These are phyloP conservation scores for Synaphobranchus kaupii DNA, from an alignment of 2,797 vertebrate species.

Conservation along the genomic window DNA sequence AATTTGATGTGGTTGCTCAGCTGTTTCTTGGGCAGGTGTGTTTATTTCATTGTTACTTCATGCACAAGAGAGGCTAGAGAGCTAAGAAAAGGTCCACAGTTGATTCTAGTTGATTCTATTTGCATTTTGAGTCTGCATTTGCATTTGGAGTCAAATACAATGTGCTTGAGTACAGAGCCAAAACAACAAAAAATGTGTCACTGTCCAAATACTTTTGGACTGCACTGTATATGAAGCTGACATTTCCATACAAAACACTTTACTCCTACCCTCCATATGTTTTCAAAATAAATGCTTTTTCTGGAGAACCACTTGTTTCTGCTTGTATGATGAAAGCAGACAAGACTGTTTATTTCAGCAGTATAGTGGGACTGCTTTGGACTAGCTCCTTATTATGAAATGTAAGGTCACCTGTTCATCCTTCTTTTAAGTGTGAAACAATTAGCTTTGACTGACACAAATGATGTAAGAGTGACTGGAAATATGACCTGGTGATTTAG, in stretches of 20 bases:
- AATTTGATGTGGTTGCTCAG: too few species aligned
- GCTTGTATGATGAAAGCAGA: background rate
- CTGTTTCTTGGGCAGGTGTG: too few species aligned
- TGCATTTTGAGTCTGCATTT: too few species aligned
- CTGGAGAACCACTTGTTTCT: background rate
- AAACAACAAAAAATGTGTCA: too few species aligned
- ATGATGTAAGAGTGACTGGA: background rate
- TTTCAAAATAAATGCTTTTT: conserved; percentile 21
- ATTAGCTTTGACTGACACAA: background rate
- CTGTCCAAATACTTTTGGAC: too few species aligned
- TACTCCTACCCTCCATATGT: background rate
- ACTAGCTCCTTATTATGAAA: background rate
- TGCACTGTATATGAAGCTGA: background rate
- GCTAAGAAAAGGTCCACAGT: too few species aligned
- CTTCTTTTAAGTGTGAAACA: background rate
- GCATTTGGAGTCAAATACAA: too few species aligned
- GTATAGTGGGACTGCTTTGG: background rate
- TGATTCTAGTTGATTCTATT: too few species aligned
- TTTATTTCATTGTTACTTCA: too few species aligned
- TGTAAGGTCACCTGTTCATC: background rate
- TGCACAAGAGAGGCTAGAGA: too few species aligned
- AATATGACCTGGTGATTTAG: conserved; percentile 91
- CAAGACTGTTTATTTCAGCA: background rate
- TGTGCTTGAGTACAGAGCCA: too few species aligned
- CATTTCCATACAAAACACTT: background rate